These are phyloP conservation scores for Alauda arvensis DNA, from an alignment of 2,797 vertebrate species.

Conservation along the genomic window DNA sequence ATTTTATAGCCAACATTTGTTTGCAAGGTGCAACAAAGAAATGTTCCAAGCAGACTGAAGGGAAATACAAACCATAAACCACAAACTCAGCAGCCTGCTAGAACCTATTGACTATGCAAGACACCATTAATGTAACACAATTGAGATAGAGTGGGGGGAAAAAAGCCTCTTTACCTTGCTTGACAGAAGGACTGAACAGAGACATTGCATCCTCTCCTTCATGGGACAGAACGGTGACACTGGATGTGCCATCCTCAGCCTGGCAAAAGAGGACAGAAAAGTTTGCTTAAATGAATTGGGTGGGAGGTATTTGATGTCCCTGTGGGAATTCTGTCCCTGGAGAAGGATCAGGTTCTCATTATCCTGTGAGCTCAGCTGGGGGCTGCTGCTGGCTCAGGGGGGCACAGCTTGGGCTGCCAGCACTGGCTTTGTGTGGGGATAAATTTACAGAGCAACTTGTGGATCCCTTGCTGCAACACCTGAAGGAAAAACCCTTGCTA, in stretches of 20 bases:
- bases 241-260: conserved; percentile 83
- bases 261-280: conserved; percentile 32
- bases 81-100: neutral
- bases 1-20: neutral
- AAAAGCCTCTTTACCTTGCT: conserved; percentile 70
- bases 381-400: neutral
- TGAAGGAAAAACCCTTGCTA: neutral
- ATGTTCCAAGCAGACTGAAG: neutral
- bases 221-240: conserved; percentile 72
- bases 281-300: neutral
- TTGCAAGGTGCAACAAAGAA: neutral
- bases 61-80: neutral
- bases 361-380: neutral
- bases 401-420: neutral
- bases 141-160: neutral
- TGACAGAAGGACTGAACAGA: conserved; percentile 77
- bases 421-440: neutral
- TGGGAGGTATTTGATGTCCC: neutral
- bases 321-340: neutral
- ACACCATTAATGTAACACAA: neutral
- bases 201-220: conserved; percentile 87
- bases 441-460: neutral
- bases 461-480: neutral
- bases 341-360: neutral
- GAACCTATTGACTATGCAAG: neutral